Base-by-base conservation (phyloP, 2,113 vertebrate species). In the Trogon surrucura region DNA sequence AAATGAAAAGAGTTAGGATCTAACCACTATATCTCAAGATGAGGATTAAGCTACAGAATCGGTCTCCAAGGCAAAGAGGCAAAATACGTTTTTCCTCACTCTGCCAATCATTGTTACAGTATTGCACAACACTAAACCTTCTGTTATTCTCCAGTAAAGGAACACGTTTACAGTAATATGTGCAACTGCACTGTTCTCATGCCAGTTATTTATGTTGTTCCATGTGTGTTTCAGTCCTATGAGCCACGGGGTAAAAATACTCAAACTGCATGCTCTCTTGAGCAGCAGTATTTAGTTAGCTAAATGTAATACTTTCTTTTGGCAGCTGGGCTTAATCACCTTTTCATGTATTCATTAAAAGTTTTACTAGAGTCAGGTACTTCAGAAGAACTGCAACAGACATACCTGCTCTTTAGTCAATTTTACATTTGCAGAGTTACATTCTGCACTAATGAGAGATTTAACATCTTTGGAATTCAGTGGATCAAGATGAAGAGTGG, bases 401-500 rank as follows among this genome's bases (percentile, higher is more conserved):
- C 96, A 81, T 94, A 99, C 99, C 99, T 99, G 99, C 61, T 99
- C 99, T 96, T 98, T 99, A 72, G 97, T 98, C 60, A 99, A 75
- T 89, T 97, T 98, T 74, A 99, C 85, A 69, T 98, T 98, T 66
- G 96, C 96, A 54, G 91, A 98, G 66, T 97, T 97, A 95, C 98
- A 99, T 95, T 99, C 98, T 65, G 98, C 97, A 85, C 92, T 97
- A 91, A 99, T 98, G 50, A 99, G 96, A 70, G 97, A 98, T 97
- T 98, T 98, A 88, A 99, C 98, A 95, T 99, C 99, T 93, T 97
- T 98, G 62, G 98, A 98, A 97, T 97, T 99, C 79, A 99, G 97
- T 15, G 99, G 99, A 96, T 99, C 99, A 53, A 99, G 98, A 95
- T 99, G 99, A 95, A 99, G 98, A 36, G 99, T 99, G 60, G 99